Evolutionary conservation across 2,113 vertebrate species (phyloP).

Genomic region (Galemys pyrenaicus): DNA sequence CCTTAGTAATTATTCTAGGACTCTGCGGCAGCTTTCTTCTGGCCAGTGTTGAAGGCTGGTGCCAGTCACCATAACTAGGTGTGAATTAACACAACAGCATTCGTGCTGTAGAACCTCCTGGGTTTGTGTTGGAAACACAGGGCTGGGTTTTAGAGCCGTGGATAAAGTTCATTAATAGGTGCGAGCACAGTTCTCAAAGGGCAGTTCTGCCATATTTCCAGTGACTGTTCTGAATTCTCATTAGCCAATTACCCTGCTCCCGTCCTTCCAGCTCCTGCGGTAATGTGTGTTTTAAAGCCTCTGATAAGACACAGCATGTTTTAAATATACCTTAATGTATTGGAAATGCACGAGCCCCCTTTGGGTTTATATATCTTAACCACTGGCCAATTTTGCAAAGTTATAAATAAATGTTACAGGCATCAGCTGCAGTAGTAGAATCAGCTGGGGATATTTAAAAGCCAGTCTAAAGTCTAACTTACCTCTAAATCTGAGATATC

Average conservation of each 20-base stretch:
- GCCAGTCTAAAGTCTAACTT: slow-evolving; percentile 73
- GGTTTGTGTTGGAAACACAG: slow-evolving; percentile 72
- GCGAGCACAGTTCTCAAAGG: slow-evolving; percentile 80
- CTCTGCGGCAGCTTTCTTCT: slow-evolving; percentile 56
- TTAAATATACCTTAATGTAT: slow-evolving; percentile 83
- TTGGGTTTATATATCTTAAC: slow-evolving; percentile 82
- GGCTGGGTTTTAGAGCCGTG: slow-evolving; percentile 71
- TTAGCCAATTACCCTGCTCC: slow-evolving; percentile 79
- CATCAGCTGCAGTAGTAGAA: slow-evolving; percentile 64
- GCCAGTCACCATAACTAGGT: slow-evolving; percentile 79
- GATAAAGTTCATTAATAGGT: slow-evolving; percentile 80
- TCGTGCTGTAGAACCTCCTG: slow-evolving; percentile 48
- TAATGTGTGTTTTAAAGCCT: slow-evolving; percentile 78
- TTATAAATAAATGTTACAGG: slow-evolving; percentile 83
- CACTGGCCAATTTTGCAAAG: slow-evolving; percentile 78
- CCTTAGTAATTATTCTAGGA: slow-evolving; percentile 67
- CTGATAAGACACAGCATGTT: slow-evolving; percentile 79
- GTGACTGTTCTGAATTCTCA: slow-evolving; percentile 81
- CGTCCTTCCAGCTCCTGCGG: slow-evolving; percentile 51
- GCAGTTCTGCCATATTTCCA: slow-evolving; percentile 76
- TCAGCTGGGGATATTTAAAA: slow-evolving; percentile 82
- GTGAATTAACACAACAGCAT: slow-evolving; percentile 75
- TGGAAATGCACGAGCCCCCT: slow-evolving; percentile 77
- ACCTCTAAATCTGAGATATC: slow-evolving; percentile 75
- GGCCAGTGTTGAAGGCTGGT: slow-evolving; percentile 77